A percentile compares a stretch with the other conserved stretches of the same genome.
phyloP scores from a whole-genome alignment of 2,113 vertebrate genomes.

The Neomonachus schauinslandi region DNA sequence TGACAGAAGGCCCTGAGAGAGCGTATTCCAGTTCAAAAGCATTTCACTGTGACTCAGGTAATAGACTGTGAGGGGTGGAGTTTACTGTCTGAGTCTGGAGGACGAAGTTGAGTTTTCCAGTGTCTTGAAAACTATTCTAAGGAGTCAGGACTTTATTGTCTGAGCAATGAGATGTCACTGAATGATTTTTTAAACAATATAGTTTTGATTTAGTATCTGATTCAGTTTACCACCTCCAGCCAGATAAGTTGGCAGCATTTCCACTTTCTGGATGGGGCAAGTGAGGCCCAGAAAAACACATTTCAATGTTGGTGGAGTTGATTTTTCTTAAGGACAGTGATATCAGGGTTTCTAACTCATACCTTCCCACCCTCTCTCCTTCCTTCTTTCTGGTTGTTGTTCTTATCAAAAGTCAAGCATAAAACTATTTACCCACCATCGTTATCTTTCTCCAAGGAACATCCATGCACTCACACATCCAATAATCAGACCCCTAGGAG shows the following conservation, averaged over 20 bases:
- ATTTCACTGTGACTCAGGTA: background rate
- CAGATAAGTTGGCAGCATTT: background rate
- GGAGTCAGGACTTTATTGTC: background rate
- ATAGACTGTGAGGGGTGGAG: too few species aligned
- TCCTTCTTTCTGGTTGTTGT: background rate
- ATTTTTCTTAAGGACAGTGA: background rate
- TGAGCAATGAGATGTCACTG: background rate
- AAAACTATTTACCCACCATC: background rate
- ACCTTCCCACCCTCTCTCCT: background rate
- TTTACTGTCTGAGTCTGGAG: background rate
- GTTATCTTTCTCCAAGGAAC: background rate
- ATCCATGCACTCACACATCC: background rate
- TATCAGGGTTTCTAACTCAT: background rate
- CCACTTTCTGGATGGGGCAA: conserved; percentile 3
- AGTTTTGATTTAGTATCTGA: background rate
- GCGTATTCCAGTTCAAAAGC: background rate
- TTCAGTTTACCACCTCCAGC: background rate
- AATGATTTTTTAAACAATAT: background rate
- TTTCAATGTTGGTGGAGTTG: background rate
- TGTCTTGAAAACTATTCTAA: background rate
- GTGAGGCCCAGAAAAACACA: background rate
- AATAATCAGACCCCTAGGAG: background rate
- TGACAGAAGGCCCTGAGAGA: too few species aligned
- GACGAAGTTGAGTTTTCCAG: background rate
- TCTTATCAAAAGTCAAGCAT: background rate